Evolutionary conservation across 2,888 invertebrate species (phyloP).

Genomic region (Ptilodon capucinus): DNA sequence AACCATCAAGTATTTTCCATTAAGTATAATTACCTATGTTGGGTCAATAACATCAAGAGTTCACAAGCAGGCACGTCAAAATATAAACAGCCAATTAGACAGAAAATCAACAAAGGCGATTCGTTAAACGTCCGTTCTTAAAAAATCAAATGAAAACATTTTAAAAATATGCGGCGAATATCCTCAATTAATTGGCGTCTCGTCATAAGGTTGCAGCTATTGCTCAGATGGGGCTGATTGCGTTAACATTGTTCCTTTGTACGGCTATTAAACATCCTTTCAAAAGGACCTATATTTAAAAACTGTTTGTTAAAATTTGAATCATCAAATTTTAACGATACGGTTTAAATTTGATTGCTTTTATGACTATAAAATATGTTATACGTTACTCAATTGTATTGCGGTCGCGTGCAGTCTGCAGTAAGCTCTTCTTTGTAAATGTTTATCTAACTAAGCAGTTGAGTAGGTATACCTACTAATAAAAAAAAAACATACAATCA

Average conservation of each 20-base stretch:
- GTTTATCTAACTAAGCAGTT: conserved; percentile 21
- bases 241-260: conserved; percentile 8
- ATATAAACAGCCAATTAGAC: conserved; percentile 18
- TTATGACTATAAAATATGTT: neutral
- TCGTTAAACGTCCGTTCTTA: conserved; percentile 7
- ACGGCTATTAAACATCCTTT: neutral
- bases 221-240: conserved; percentile 3
- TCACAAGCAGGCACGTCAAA: no score
- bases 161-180: conserved; percentile 43
- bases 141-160: conserved; percentile 24
- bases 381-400: neutral
- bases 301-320: neutral
- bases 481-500: no score
- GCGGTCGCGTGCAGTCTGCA: conserved; percentile 27
- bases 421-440: conserved; percentile 26
- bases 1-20: no score
- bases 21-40: no score
- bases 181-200: conserved; percentile 51
- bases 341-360: neutral
- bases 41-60: no score
- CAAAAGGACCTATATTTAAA: neutral
- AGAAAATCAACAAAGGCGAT: neutral
- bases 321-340: neutral
- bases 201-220: conserved; percentile 4
- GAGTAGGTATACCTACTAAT: no score